These are phyloP conservation scores for Pollenia angustigena DNA, from an alignment of 2,888 invertebrate species.

Conservation along the genomic window DNA sequence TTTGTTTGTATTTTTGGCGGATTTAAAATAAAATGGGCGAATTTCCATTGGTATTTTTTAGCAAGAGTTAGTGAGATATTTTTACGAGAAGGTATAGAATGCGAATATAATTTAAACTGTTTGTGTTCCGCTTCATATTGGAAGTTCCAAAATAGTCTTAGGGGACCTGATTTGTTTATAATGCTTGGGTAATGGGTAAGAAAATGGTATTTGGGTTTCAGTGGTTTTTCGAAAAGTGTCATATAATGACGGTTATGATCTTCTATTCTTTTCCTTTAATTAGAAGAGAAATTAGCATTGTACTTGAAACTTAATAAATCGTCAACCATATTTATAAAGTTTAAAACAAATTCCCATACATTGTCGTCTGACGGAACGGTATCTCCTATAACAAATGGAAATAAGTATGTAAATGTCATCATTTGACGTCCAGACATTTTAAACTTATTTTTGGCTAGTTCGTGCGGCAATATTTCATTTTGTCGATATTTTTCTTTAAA, in stretches of 20 bases:
- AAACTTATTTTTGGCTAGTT: too few species aligned
- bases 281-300: background rate
- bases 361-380: background rate
- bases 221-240: too few species aligned
- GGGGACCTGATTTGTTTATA: constrained; percentile 44
- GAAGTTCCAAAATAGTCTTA: constrained; percentile 43
- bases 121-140: constrained; percentile 54
- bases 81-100: constrained; percentile 35
- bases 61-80: constrained; percentile 33
- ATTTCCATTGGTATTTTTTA: constrained; percentile 18
- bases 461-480: background rate
- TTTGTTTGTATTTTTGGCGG: background rate
- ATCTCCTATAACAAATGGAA: background rate
- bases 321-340: constrained; percentile 1
- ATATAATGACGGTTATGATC: too few species aligned
- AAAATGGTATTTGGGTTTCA: too few species aligned
- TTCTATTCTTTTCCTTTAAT: background rate
- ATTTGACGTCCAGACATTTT: background rate
- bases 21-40: constrained; percentile 8
- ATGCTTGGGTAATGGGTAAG: constrained; percentile 45
- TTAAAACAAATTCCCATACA: background rate
- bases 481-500: background rate
- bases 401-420: background rate
- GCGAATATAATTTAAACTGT: constrained; percentile 58
- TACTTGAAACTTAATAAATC: background rate